Evolutionary conservation across 2,888 invertebrate species (phyloP).

Genomic region (Ormyrus thymus): DNA sequence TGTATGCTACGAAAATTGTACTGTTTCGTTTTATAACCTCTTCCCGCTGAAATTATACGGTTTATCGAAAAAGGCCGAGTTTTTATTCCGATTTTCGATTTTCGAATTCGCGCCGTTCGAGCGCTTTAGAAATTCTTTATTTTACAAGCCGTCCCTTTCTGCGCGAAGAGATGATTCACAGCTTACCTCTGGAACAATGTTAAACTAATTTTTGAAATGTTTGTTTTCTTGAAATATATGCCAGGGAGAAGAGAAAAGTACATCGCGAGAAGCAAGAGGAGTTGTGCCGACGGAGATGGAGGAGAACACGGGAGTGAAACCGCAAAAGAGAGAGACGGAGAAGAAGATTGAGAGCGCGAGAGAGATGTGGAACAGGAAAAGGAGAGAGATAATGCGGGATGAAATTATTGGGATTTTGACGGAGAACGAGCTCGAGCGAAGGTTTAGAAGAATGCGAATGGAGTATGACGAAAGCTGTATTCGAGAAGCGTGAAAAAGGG

Average conservation of each 20-base stretch:
- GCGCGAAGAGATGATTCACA: too few species aligned
- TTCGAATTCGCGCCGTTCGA: too few species aligned
- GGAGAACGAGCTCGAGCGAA: constrained; percentile 6
- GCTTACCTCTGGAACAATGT: too few species aligned
- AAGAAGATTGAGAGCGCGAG: constrained; percentile 26
- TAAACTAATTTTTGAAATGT: too few species aligned
- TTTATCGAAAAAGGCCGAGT: background rate
- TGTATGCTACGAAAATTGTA: background rate
- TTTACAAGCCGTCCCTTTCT: too few species aligned
- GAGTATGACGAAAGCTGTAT: constrained; percentile 24
- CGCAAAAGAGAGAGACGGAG: constrained; percentile 30
- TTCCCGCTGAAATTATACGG: background rate
- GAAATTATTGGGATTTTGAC: constrained; percentile 37
- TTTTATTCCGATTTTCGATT: background rate
- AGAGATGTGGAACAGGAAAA: constrained; percentile 20
- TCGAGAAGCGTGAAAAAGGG: constrained; percentile 14
- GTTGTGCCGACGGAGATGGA: background rate
- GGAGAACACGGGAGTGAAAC: constrained; percentile 19
- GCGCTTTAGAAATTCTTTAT: too few species aligned
- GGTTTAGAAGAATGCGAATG: background rate
- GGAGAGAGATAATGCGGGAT: constrained; percentile 17
- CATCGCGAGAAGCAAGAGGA: background rate
- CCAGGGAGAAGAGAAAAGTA: constrained; percentile 3
- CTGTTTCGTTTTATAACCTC: background rate
- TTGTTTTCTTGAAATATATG: too few species aligned